Base-by-base conservation (phyloP, 92 coral and sea anemone genomes). In the Pocillopora meandrina region DNA sequence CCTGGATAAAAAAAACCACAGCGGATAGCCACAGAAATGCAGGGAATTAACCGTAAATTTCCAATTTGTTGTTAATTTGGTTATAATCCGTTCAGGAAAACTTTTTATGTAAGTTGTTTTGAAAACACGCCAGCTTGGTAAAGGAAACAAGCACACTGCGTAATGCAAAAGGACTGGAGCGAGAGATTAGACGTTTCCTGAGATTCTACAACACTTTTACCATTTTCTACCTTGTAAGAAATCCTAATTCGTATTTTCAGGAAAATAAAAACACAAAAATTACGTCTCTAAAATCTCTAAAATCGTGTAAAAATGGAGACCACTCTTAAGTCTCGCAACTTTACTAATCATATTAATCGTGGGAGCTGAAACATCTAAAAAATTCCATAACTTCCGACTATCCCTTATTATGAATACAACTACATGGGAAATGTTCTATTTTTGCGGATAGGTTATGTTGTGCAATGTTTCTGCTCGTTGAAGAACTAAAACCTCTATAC, bases 81-180 rank as follows among this genome's bases (percentile, higher is more conserved):
- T 65, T 16, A 18, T 70, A 81, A 81, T 33, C 76, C 65, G 14
- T n/a, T 70, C 77, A 71, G 77, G 77, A 65, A 81, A 70, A 71
- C 21, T 20, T 59, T 58, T 33, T 34, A 70, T 19, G 77, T 65
- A 33, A 81, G 71, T 81, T 81, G 77, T 71, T 71, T 14, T 33
- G 65, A 70, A 13, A 71, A n/a, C 63, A 52, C 18, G 14, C 49
- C 64, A 56, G 73, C 84, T 86, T 90, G 87, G 92, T 68, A 84
- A 84, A 92, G 86, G 92, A 91, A 90, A 82, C 85, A 65, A 85
- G 74, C 89, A 68, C 77, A 59, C 90, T 56, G 21, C 90, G 55
- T 31, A 59, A 61, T 12, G 19, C 10, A 34, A 47, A 11, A 56
- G 18, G 15, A 12, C 16, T 7, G 62, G 18, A 59, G 16, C 8